Conservation (phyloP, 2,113 vertebrate genomes). For the Meriones unguiculatus region DNA sequence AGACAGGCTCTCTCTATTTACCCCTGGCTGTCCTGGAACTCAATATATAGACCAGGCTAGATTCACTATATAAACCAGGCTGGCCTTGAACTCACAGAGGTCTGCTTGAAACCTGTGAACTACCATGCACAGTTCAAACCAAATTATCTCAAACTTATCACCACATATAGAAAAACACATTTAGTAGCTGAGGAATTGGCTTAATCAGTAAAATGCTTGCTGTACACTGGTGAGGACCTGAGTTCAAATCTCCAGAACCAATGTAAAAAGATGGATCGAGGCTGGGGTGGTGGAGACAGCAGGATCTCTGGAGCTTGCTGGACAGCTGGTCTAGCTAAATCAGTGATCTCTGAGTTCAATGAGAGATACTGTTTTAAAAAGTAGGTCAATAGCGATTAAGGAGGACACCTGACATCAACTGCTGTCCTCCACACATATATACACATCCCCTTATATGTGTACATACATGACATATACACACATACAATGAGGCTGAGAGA, state of each 20-base stretch:
- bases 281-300: background rate
- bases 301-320: background rate
- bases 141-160: slow-evolving; percentile 60
- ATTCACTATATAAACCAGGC: background rate
- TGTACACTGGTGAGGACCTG: background rate
- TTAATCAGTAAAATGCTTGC: background rate
- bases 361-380: background rate
- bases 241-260: background rate
- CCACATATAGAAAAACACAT: slow-evolving; percentile 46
- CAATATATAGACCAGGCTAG: background rate
- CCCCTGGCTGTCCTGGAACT: background rate
- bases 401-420: background rate
- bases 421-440: background rate
- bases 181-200: background rate
- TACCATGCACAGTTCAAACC: background rate
- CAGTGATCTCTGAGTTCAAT: background rate
- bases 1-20: background rate
- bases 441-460: background rate
- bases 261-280: background rate
- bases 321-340: no score
- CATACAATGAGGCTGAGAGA: background rate
- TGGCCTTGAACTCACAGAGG: background rate
- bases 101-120: background rate
- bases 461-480: background rate
- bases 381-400: background rate